Evolutionary conservation across 2,113 vertebrate genomes (phyloP), one percentile per base, ranked within the genome.

Genomic region (Spea bombifrons): DNA sequence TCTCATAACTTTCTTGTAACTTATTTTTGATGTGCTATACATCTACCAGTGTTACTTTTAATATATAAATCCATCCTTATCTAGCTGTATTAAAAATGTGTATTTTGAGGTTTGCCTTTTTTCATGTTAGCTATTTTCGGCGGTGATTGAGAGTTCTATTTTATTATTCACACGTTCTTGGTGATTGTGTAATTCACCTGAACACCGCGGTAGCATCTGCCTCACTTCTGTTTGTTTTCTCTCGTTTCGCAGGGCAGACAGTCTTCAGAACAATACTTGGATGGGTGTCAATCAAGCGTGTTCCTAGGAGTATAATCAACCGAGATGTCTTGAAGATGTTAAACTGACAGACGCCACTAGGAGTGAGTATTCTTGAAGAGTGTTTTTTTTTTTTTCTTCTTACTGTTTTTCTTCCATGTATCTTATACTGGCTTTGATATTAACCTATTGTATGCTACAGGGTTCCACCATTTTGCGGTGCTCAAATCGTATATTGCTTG

Each of bases 111-210:
- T 52, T 52, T 52, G 6, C 3, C 50, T 10, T 52, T 52, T 52
- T 52, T 2, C 6, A 10, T 52, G 6, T 6, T 52, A 2, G 77
- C 77, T 79, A 67, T 73, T 79, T 59, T 73, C 30, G n/a, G 17
- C 47, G 7, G 8, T 67, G 52, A 53, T 50, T 73, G 77, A 65
- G 70, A 73, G 63, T 55, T 79, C 77, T 79, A 79, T 79, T 79
- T 73, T 73, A 79, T 43, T 57, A 66, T 79, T 79, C 77, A 67
- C 71, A 73, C 70, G 15, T 79, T 65, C 50, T 79, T 66, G 16
- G 43, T 66, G 63, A 74, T 61, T 68, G 64, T 74, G 78, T 68
- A 68, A 80, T 80, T 46, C 71, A 79, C 52, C 49, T 67, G 4
- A 46, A 16, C 63, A 47, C 50, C 13, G 49, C 61, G 73, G 76